Evolutionary conservation across 1,140 invertebrate species (phyloP), one percentile per base, ranked within the genome.

Genomic region (Ips typographus): DNA sequence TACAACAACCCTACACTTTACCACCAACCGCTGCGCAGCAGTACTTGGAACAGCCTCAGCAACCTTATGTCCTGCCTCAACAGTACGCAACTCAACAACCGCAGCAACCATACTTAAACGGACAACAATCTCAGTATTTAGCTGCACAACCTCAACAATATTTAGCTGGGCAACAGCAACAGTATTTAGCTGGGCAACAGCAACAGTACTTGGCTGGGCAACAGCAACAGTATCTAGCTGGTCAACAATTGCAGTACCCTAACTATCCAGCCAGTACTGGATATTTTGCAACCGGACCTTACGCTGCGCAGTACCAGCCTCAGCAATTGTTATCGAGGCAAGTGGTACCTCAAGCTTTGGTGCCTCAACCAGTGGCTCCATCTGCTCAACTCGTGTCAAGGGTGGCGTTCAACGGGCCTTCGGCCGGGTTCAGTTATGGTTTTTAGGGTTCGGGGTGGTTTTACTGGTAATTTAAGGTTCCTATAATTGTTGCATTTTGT

Each of bases 231-330:
- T 37, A 51, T 7, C 7, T 42, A 41, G 7, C 4, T 55, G 40
- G 40, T 37, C 55, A 43, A 37, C 55, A 42, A 39, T 22, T 40
- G 3, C 65, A 59, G 8, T 36, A 43, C 4, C 42, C 55, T 8
- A 22, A 22, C 22, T 22, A 22, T 22, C 22, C 22, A 22, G 36
- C 36, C 4, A 64, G 49, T 7, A 64, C 58, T 38, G 55, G 51
- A 22, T 70, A 70, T 42, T 70, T 70, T 49, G 68, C 68, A 0
- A 70, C 60, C 22, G 68, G 68, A 2, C 68, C 68, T 40, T 70
- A 43, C 36, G 68, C 68, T 4, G 60, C 68, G n/a, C 60, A 68
- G 36, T 67, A 59, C 3, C 40, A 52, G 40, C 44, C 22, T 8
- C 36, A 38, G 36, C 41, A 36, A 5, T 7, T 61, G 44, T 36